These are phyloP conservation scores for Cnemophilus loriae DNA, from an alignment of 2,113 vertebrate genomes.

Conservation along the genomic window DNA sequence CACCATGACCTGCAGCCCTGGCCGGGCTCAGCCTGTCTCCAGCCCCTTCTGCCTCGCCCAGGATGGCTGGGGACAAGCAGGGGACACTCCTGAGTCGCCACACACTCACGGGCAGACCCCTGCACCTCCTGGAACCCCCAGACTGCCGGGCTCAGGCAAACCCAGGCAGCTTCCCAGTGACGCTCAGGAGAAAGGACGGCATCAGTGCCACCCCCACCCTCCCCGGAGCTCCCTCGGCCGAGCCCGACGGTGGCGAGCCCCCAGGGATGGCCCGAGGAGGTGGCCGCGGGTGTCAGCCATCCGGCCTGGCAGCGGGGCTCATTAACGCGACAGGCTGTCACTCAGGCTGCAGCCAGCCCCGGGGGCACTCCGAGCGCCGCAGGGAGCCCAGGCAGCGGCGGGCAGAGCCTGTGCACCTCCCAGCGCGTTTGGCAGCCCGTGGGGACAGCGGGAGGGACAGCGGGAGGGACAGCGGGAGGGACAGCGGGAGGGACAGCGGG, in stretches of 20 bases:
- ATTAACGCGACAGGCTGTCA: background rate
- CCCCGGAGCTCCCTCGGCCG: accelerated
- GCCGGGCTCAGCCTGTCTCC: background rate
- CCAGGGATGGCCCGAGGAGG: background rate
- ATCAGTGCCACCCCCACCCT: accelerated
- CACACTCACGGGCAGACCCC: accelerated
- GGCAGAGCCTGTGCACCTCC: background rate
- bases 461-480: background rate
- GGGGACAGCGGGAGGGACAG: background rate
- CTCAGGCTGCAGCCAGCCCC: background rate
- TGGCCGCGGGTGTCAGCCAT: background rate
- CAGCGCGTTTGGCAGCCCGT: accelerated
- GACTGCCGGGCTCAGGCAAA: background rate
- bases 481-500: background rate
- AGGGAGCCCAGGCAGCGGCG: background rate
- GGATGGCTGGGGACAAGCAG: background rate
- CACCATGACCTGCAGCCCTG: background rate
- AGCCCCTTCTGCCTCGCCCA: background rate
- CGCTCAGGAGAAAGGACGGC: background rate
- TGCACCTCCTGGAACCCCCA: background rate
- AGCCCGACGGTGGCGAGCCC: background rate
- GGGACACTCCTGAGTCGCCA: background rate
- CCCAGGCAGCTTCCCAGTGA: background rate
- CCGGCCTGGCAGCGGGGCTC: background rate
- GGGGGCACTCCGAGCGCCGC: background rate